Evolutionary conservation across 1,140 invertebrate genomes (phyloP).

Genomic region (Diplogasteroides magnus): DNA sequence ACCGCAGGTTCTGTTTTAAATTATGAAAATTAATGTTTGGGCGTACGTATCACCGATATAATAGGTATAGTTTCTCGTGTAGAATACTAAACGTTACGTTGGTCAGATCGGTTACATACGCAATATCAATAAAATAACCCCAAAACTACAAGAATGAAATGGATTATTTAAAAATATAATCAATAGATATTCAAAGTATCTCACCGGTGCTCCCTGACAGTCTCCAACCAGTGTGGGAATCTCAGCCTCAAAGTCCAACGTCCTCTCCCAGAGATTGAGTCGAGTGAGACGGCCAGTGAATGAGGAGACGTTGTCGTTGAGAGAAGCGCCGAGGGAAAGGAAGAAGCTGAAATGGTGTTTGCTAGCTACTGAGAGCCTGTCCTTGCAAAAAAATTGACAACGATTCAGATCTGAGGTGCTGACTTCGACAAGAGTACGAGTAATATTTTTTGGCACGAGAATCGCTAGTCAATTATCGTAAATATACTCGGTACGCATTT

Average conservation of each 20-base stretch:
- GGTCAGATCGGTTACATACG: too few species aligned
- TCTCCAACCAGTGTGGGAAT: constrained; percentile 66
- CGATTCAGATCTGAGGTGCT: neutral
- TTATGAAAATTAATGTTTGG: too few species aligned
- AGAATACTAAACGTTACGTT: too few species aligned
- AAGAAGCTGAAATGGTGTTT: neutral
- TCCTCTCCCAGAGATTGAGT: constrained; percentile 85
- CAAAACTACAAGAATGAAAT: too few species aligned
- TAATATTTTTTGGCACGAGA: constrained; percentile 69
- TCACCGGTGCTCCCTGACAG: constrained; percentile 64
- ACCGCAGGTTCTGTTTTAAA: too few species aligned
- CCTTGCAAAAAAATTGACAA: neutral
- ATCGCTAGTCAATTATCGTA: constrained; percentile 75
- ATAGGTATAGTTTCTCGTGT: too few species aligned
- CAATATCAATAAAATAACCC: too few species aligned
- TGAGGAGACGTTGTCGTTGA: constrained; percentile 11
- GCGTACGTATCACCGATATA: too few species aligned
- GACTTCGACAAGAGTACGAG: neutral
- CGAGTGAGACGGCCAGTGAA: constrained; percentile 92
- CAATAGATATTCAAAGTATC: too few species aligned
- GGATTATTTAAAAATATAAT: too few species aligned
- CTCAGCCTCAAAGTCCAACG: constrained; percentile 81
- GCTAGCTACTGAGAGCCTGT: neutral
- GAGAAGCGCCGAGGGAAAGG: neutral
- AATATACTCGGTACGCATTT: too few species aligned